phyloP scores from a whole-genome alignment of 1,140 invertebrate genomes.

The Octopus bimaculoides region DNA sequence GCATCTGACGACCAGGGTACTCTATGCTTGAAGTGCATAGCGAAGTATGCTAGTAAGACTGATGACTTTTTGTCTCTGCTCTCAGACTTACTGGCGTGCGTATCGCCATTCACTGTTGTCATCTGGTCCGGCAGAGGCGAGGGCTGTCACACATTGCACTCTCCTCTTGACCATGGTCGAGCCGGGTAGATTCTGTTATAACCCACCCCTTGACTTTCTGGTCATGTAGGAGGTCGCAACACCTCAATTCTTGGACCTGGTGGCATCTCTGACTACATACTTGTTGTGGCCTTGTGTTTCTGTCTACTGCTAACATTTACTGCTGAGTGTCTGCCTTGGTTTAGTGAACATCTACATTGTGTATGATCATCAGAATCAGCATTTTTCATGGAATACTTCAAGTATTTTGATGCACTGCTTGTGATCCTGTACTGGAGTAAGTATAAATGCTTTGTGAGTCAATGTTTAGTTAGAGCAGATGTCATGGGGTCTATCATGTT shows the following conservation, averaged over 20 bases:
- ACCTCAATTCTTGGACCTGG: constrained; percentile 5
- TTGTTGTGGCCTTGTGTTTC: constrained; percentile 5
- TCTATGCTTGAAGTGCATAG: constrained; percentile 1
- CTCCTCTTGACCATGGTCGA: constrained; percentile 14
- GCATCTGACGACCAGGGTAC: constrained; percentile 13
- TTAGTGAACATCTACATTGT: constrained; percentile 10
- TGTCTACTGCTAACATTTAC: constrained; percentile 8
- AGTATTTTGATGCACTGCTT: constrained; percentile 5
- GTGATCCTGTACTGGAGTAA: constrained; percentile 11
- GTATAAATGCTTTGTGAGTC: neutral
- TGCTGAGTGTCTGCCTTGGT: constrained; percentile 2
- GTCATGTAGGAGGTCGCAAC: constrained; percentile 13
- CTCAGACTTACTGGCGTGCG: constrained; percentile 10
- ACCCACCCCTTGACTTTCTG: constrained; percentile 14
- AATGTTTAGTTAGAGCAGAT: neutral
- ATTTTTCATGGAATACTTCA: constrained; percentile 6
- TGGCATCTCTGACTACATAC: constrained; percentile 12
- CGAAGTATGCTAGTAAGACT: constrained; percentile 13
- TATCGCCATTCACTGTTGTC: constrained; percentile 1
- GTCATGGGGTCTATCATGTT: no score
- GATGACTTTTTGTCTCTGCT: constrained; percentile 8
- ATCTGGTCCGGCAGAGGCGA: constrained; percentile 10
- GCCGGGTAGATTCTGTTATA: constrained; percentile 12
- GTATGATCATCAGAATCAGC: constrained; percentile 7
- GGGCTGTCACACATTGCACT: neutral